These are phyloP conservation scores for Paragorgia papillata DNA, from an alignment of 92 coral and sea anemone genomes.

Conservation along the genomic window DNA sequence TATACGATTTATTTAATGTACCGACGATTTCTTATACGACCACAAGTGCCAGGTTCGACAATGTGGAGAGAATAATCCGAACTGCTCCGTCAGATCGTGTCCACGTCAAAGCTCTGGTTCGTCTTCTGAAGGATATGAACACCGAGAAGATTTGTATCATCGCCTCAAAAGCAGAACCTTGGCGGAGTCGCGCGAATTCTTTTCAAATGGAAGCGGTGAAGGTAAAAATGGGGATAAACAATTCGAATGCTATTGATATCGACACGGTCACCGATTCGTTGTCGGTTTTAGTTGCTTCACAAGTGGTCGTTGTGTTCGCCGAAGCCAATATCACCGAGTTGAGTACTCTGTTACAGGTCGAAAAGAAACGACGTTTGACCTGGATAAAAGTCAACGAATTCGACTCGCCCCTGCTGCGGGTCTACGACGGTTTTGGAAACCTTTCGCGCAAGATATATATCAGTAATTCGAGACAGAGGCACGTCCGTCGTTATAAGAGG, in stretches of 20 bases:
- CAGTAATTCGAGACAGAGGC: conserved; percentile 6
- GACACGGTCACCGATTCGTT: not conserved
- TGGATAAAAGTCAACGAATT: conserved; percentile 21
- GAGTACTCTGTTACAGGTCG: not conserved
- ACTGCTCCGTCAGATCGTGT: conserved; percentile 22
- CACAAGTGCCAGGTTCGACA: conserved; percentile 8
- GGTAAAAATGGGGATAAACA: not conserved
- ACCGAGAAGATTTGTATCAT: not conserved
- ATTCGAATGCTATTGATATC: not conserved
- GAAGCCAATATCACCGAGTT: conserved; percentile 19
- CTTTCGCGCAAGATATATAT: not conserved
- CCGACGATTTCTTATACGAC: conserved; percentile 25
- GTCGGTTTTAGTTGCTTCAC: not conserved
- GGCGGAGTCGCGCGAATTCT: conserved; percentile 11
- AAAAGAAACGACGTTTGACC: not conserved
- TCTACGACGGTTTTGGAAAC: conserved; percentile 20
- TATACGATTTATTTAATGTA: conserved; percentile 6
- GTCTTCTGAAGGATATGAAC: conserved; percentile 5
- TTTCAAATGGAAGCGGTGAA: conserved; percentile 8
- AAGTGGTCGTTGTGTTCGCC: conserved; percentile 23
- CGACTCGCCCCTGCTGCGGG: conserved; percentile 24
- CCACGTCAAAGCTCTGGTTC: conserved; percentile 26
- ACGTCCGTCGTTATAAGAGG: not conserved
- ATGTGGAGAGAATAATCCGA: conserved; percentile 8
- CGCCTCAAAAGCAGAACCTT: conserved; percentile 2